Base-by-base conservation (phyloP, 2,113 vertebrate species). In the Buteo buteo region DNA sequence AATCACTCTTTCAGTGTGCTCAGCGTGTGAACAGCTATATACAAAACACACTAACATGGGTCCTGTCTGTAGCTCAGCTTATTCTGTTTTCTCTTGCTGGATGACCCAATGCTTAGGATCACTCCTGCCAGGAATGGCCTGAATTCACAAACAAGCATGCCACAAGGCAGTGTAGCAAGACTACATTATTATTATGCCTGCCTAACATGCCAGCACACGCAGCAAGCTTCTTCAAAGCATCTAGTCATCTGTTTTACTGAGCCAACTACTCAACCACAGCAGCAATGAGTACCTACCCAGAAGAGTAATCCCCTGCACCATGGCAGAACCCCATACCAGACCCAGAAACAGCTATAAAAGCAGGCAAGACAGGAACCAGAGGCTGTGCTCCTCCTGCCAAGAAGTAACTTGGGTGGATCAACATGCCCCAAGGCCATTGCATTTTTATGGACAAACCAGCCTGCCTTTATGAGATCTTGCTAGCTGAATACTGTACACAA, bases 171-270 rank as follows among this genome's bases (percentile, higher is more conserved):
- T 1, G 15, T 10, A 72, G 74, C 45, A 92, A 95, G 66, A 85
- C 49, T 66, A 89, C 36, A 6, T 71, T 93, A 57, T 72, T 71
- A 69, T 77, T 92, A 61, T 52, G 71, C 82, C 82, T 49, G 59
- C 71, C 67, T 88, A 62, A 77, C 19, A 26, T 22, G 82, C 86
- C 71, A 92, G 76, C 49, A 80, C 91, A 86, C 0, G 1, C 82
- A 86, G 28, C 16, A 38, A 88, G 40, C 55, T 88, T 66, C 91
- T 88, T 95, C 94, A 96, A 88, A 94, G 86, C 91, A 65, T 77
- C 73, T n/a, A 79, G 44, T 82, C 71, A 52, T 80, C 72, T 85
- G 16, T 83, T 94, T 86, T 70, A 86, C 59, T 42, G n/a, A 0
- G 80, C 80, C 88, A 94, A 11, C 65, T 70, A 38, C 64, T 71